Percentiles rank a stretch among this genome's conserved stretches.
These are phyloP conservation scores for Python bivittatus DNA, from an alignment of 2,113 vertebrate genomes.

Conservation along the genomic window DNA sequence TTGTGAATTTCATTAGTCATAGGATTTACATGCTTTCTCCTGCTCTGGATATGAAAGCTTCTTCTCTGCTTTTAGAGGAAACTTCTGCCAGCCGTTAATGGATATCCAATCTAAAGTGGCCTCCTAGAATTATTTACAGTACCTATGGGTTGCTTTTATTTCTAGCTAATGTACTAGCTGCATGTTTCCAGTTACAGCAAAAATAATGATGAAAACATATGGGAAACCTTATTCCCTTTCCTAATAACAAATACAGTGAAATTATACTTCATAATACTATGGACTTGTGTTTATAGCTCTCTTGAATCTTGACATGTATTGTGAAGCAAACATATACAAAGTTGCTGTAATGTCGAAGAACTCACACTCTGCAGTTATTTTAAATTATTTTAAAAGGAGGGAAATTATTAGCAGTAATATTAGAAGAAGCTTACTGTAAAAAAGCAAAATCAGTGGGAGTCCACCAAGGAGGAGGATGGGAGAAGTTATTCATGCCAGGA, in stretches of 20 bases:
- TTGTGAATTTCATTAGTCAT: not conserved
- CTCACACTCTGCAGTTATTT: constrained; percentile 26
- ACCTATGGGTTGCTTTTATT: constrained; percentile 39
- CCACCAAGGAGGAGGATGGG: not conserved
- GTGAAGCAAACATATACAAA: constrained; percentile 26
- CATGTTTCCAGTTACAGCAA: constrained; percentile 34
- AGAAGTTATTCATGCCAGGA: too few relatives aligned
- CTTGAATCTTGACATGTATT: constrained; percentile 46
- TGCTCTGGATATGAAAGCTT: not conserved
- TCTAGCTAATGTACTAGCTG: constrained; percentile 29
- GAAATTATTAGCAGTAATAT: not conserved
- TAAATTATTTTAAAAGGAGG: not conserved
- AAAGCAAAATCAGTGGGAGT: constrained; percentile 27
- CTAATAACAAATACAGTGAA: constrained; percentile 60
- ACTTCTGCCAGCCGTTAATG: constrained; percentile 24
- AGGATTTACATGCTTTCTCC: not conserved
- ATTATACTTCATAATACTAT: constrained; percentile 46
- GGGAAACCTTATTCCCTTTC: constrained; percentile 57
- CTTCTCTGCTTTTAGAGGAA: constrained; percentile 11
- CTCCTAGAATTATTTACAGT: constrained; percentile 33
- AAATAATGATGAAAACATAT: constrained; percentile 56
- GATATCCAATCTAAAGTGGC: not conserved
- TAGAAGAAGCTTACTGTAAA: constrained; percentile 7
- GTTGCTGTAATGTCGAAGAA: constrained; percentile 44
- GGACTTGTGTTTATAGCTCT: constrained; percentile 52